These are phyloP conservation scores for Trachythela sp. DNA, from an alignment of 64 coral and sea anemone species.

Conservation along the genomic window DNA sequence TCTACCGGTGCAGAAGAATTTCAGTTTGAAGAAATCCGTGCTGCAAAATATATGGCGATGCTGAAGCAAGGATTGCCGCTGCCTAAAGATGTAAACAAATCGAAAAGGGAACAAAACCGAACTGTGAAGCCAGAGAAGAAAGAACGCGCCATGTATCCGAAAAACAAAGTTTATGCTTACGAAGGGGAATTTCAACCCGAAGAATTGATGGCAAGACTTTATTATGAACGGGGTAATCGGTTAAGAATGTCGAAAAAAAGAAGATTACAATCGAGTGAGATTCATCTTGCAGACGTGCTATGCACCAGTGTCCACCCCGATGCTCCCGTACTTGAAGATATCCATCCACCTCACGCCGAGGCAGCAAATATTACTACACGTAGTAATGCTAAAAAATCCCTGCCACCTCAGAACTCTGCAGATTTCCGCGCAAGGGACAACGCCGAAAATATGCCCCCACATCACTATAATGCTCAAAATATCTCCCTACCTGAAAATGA, in stretches of 20 bases:
- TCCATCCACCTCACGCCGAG: background rate
- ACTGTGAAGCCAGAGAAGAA: conserved; percentile 2
- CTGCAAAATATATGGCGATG: conserved; percentile 52
- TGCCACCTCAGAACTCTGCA: background rate
- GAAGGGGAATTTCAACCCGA: conserved; percentile 72
- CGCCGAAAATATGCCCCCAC: background rate
- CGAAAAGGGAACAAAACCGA: background rate
- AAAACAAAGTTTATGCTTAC: conserved; percentile 74
- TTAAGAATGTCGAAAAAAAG: background rate
- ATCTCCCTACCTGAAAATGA: background rate
- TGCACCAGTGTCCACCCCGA: background rate
- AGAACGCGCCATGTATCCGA: conserved; percentile 75
- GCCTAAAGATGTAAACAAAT: conserved; percentile 12
- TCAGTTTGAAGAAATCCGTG: conserved; percentile 80
- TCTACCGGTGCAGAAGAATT: conserved; percentile 87
- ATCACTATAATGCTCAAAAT: background rate
- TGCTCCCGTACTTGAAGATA: no score
- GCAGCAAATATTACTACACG: background rate
- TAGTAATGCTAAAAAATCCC: background rate
- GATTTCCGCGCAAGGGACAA: background rate
- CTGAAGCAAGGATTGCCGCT: conserved; percentile 21
- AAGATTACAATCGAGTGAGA: background rate
- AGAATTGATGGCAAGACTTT: conserved; percentile 67
- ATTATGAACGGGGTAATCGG: conserved; percentile 42
- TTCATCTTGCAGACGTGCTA: background rate